Percentiles rank a stretch among this genome's conserved stretches.
These are phyloP conservation scores for Hydroisotoma schaefferi DNA, from an alignment of 2,888 invertebrate species.

Conservation along the genomic window DNA sequence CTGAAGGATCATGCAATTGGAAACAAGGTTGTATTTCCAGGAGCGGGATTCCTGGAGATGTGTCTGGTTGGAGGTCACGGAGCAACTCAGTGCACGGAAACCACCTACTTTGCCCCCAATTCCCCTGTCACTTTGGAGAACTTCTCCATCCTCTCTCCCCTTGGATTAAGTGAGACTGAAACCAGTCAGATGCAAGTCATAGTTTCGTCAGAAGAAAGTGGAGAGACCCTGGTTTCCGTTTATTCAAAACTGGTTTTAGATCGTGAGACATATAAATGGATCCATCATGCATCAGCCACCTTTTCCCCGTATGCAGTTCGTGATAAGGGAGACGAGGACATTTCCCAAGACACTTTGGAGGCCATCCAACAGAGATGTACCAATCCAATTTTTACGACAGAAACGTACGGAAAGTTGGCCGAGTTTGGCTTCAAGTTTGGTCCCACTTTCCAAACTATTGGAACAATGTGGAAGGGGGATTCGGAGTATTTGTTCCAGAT, in stretches of 20 bases:
- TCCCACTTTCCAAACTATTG: conserved; percentile 18
- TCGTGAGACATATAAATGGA: conserved; percentile 13
- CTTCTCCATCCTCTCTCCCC: conserved; percentile 7
- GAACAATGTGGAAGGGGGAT: conserved; percentile 15
- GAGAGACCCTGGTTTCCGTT: conserved; percentile 17
- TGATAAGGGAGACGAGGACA: background rate
- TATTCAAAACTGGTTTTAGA: conserved; percentile 13
- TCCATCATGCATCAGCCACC: conserved; percentile 17
- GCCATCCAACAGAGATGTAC: background rate
- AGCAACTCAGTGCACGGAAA: conserved; percentile 4
- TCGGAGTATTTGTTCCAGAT: conserved; percentile 1
- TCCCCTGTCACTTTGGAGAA: conserved; percentile 4
- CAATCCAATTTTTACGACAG: background rate
- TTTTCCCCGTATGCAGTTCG: conserved; percentile 20
- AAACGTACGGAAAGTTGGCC: conserved; percentile 16
- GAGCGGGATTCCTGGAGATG: conserved; percentile 25
- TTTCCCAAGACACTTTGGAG: background rate
- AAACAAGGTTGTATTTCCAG: conserved; percentile 19
- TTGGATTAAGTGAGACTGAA: conserved; percentile 8
- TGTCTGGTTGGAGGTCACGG: conserved; percentile 14
- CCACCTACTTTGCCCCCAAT: background rate
- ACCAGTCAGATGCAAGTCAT: conserved; percentile 5
- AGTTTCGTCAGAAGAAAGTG: conserved; percentile 7
- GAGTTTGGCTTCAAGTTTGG: conserved; percentile 23
- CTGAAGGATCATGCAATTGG: conserved; percentile 21